A percentile compares a stretch with the other conserved stretches of the same genome.
Evolutionary conservation across 2,113 vertebrate species (phyloP).

Genomic region (Poeciliopsis occidentalis): DNA sequence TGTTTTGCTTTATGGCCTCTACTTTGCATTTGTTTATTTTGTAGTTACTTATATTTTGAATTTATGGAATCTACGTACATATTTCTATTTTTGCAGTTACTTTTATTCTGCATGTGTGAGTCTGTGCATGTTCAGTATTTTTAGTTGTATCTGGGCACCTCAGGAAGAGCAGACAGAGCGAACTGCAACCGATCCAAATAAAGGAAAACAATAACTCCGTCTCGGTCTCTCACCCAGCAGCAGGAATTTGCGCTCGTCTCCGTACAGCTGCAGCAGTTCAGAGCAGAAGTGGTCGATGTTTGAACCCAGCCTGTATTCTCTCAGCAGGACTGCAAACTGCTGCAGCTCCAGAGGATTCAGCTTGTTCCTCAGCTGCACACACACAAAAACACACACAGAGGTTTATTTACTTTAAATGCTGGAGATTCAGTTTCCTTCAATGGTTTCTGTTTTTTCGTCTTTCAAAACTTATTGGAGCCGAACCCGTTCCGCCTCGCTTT

Average conservation of each 20-base stretch:
- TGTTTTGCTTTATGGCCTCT: too few relatives aligned
- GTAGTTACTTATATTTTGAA: too few relatives aligned
- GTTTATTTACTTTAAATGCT: background rate
- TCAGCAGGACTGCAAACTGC: constrained; percentile 89
- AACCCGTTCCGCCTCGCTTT: background rate
- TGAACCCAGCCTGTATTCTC: constrained; percentile 89
- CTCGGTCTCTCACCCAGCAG: constrained; percentile 85
- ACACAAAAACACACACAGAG: background rate
- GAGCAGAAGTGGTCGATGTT: constrained; percentile 88
- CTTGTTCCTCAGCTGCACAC: constrained; percentile 88
- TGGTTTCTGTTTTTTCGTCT: background rate
- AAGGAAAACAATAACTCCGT: background rate
- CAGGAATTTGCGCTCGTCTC: constrained; percentile 93
- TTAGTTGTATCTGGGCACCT: too few relatives aligned
- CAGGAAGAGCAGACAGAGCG: too few relatives aligned
- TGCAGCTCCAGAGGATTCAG: constrained; percentile 89
- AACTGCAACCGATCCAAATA: too few relatives aligned
- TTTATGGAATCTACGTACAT: too few relatives aligned
- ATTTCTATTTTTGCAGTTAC: too few relatives aligned
- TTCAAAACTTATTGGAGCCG: background rate
- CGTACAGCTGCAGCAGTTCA: constrained; percentile 89
- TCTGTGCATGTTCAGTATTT: too few relatives aligned
- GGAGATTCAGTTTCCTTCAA: background rate
- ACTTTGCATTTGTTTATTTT: too few relatives aligned
- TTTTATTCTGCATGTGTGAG: too few relatives aligned